A percentile compares a stretch with the other conserved stretches of the same genome.
phyloP scores from a whole-genome alignment of 2,113 vertebrate genomes.

The Semicossyphus pulcher region DNA sequence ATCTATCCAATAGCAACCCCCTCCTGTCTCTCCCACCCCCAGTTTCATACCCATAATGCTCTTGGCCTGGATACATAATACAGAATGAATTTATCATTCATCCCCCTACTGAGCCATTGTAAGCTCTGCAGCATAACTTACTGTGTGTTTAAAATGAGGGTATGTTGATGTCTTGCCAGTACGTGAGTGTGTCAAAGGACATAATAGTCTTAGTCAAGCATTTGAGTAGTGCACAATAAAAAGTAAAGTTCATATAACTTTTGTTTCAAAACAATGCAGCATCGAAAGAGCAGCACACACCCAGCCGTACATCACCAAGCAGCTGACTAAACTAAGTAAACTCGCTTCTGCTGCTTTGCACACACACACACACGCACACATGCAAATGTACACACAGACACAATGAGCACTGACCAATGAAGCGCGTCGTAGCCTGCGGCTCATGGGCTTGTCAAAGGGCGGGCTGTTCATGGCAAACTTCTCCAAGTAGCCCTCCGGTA shows the following conservation, averaged over 20 bases:
- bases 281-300: constrained; percentile 23
- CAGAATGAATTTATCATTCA: constrained; percentile 57
- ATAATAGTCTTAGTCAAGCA: constrained; percentile 41
- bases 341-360: constrained; percentile 21
- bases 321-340: constrained; percentile 7
- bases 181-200: constrained; percentile 20
- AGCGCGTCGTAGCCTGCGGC: constrained; percentile 84
- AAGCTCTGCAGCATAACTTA: constrained; percentile 33
- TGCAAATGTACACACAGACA: constrained; percentile 4
- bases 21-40: constrained; percentile 16
- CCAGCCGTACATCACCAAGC: background rate
- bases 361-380: constrained; percentile 20
- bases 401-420: constrained; percentile 81
- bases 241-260: constrained; percentile 31
- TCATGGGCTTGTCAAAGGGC: constrained; percentile 87
- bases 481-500: constrained; percentile 87
- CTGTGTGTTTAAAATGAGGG: constrained; percentile 23
- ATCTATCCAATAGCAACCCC: constrained; percentile 4
- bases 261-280: constrained; percentile 37
- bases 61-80: constrained; percentile 72
- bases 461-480: constrained; percentile 88
- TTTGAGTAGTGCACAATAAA: constrained; percentile 31
- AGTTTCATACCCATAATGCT: constrained; percentile 62
- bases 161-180: constrained; percentile 9
- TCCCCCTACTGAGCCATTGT: constrained; percentile 66